Conservation (phyloP, 2,797 vertebrate species). For the Lepidocolaptes lacrymiger region DNA sequence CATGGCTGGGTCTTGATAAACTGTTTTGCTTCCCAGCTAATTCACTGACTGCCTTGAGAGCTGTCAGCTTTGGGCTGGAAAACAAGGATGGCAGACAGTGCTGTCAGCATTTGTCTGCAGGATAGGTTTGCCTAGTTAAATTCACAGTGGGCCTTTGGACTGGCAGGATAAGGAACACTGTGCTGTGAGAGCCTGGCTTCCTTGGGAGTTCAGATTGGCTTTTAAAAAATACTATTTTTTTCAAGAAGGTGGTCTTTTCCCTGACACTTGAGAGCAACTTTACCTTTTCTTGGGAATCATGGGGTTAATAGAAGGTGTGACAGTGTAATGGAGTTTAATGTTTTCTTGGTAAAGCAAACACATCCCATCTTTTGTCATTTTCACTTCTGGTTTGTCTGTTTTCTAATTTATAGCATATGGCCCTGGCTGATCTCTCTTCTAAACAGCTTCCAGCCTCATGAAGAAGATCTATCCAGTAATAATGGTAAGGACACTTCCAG, state of each 20-base stretch:
- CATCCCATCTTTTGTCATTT: neutral
- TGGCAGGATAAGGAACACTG: neutral
- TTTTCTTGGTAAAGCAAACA: neutral
- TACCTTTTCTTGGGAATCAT: neutral
- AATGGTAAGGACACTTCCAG: conserved; percentile 81
- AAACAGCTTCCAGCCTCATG: conserved; percentile 94
- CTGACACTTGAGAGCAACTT: neutral
- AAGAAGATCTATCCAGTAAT: conserved; percentile 86
- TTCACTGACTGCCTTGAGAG: neutral
- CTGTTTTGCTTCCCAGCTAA: neutral
- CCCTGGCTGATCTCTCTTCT: conserved; percentile 96
- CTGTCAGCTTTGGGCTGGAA: neutral
- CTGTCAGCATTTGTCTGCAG: neutral
- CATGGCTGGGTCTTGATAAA: neutral
- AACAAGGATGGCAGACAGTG: neutral
- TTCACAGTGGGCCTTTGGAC: neutral
- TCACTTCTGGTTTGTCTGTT: neutral
- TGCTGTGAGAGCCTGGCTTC: neutral
- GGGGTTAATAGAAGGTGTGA: neutral
- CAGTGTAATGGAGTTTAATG: neutral
- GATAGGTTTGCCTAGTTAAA: neutral
- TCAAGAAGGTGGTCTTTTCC: neutral
- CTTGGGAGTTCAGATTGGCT: neutral
- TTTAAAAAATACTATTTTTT: neutral
- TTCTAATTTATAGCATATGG: conserved; percentile 86